phyloP scores from a whole-genome alignment of 2,797 vertebrate genomes.

The Macrochelys suwanniensis region DNA sequence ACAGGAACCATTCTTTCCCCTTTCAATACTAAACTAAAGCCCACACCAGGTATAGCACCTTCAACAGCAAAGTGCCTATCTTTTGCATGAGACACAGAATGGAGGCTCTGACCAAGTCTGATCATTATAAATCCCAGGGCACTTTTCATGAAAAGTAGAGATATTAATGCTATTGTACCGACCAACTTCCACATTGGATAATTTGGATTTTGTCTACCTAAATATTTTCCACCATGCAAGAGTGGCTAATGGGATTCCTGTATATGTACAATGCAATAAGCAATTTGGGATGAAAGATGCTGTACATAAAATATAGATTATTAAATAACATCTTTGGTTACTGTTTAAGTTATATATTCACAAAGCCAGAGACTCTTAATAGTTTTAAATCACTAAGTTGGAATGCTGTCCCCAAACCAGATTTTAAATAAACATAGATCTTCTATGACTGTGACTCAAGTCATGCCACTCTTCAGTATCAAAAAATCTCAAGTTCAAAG shows the following conservation, averaged over 20 bases:
- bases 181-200: neutral
- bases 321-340: neutral
- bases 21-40: neutral
- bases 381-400: neutral
- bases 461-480: neutral
- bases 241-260: neutral
- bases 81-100: neutral
- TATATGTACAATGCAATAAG: neutral
- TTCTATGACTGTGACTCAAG: neutral
- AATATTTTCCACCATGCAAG: neutral
- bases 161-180: neutral
- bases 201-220: neutral
- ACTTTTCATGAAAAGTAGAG: neutral
- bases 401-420: neutral
- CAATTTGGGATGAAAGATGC: neutral
- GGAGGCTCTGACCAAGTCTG: neutral
- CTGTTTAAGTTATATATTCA: neutral
- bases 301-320: neutral
- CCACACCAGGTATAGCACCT: neutral
- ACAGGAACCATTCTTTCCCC: neutral
- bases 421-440: neutral
- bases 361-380: neutral
- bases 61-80: too few species aligned
- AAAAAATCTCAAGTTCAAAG: neutral
- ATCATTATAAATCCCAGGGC: neutral